phyloP scores from a whole-genome alignment of 1,140 invertebrate genomes.

The Oncopodura yosiiana region DNA sequence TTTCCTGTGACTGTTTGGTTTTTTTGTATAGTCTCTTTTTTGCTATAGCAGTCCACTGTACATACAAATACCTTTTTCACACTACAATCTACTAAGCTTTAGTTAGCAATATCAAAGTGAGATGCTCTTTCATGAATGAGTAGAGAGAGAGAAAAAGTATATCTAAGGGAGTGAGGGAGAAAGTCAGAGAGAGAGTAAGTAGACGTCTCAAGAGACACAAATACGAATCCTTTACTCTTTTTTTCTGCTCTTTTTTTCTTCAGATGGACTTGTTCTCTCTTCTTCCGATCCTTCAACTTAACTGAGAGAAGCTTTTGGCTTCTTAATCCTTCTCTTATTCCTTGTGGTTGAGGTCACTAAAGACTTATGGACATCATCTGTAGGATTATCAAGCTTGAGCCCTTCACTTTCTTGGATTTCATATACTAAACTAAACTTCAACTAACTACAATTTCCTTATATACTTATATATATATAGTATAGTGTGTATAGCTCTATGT shows the following conservation, averaged over 20 bases:
- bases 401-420: too few relatives aligned
- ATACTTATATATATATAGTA: not conserved
- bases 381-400: not conserved
- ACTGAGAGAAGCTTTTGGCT: not conserved
- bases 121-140: too few relatives aligned
- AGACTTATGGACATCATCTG: conserved; percentile 11
- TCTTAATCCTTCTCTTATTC: conserved; percentile 4
- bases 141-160: too few relatives aligned
- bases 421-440: not conserved
- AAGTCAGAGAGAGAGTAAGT: too few relatives aligned
- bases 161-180: too few relatives aligned
- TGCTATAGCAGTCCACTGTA: too few relatives aligned
- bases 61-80: too few relatives aligned
- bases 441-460: not conserved
- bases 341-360: not conserved
- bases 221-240: not conserved
- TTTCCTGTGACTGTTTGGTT: conserved; percentile 1
- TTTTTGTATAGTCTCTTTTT: not conserved
- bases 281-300: not conserved
- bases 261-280: not conserved
- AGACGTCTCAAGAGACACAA: not conserved
- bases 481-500: not conserved
- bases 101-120: too few relatives aligned
- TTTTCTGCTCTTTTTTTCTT: not conserved
- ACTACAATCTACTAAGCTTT: too few relatives aligned